Evolutionary conservation across 2,888 invertebrate species (phyloP), one percentile per base, ranked within the genome.

Genomic region (Tanytarsus gracilentus): DNA sequence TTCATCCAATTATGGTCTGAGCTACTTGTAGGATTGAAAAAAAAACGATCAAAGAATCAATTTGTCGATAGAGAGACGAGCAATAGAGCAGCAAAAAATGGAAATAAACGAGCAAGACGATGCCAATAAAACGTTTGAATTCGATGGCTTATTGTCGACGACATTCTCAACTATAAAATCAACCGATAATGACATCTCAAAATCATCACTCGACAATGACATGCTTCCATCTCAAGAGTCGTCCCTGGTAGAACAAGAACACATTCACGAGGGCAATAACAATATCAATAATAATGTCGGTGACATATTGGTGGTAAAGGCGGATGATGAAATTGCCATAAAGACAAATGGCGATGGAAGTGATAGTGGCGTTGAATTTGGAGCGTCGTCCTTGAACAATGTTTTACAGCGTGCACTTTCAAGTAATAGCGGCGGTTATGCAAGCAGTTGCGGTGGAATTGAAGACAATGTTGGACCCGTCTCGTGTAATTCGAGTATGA

Each of bases 291-390:
- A 16, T 56, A 27, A 33, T 11, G 39, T 36, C 11, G 23, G 4
- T 26, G 44, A 33, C 11, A 6, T 26, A 6, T 25, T 26, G 18
- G 56, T 33, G 40, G 21, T 23, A 44, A 23, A 23, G 33, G 33
- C 33, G 3, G 21, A 44, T 8, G 44, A 58, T 23, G 44, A n/a
- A 16, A 48, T 44, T 23, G 58, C 23, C 9, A 29, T 29, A 51
- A 48, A 44, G 16, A 14, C 18, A 30, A 33, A 33, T 49, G 50
- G 79, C 63, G 85, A 86, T 63, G 88, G 88, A 62, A 88, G 86
- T 69, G 88, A 88, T 68, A 88, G 88, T 67, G 89, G 88, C 4
- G 85, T 88, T 14, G 88, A 88, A 68, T 84, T 86, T 51, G 78
- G 77, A 52, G 75, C 76, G 61, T 68, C 63, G 27, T 66, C 68